Base-by-base conservation (phyloP, 2,888 invertebrate genomes). In the Ptycholaimellus sp. region DNA sequence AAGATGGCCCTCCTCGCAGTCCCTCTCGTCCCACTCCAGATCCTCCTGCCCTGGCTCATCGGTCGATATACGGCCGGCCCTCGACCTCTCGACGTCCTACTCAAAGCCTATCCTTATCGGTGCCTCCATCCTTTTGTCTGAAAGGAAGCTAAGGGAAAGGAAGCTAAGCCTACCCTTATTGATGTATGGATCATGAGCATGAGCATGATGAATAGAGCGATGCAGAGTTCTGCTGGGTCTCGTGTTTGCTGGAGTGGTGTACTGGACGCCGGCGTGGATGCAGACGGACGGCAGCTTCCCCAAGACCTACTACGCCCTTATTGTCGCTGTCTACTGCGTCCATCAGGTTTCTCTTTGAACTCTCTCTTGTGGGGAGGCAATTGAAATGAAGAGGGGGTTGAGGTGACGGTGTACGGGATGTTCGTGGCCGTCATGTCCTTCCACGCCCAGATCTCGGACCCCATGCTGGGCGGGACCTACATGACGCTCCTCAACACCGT, bases 401-500 rank as follows among this genome's bases (percentile, higher is more conserved):
- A 90, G 78, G 71, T 90, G 21, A 74, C 81, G 49, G 68, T 82
- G 0, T 87, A 87, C 62, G 74, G 80, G 53, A 90, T 93, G 83
- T 96, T 85, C 61, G 90, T 96, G 4, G 75, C 90, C 0, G 71
- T 76, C 40, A 93, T 96, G 87, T 81, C 87, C 9, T 96, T 96
- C 66, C 83, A 82, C 61, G 93, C 93, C 0, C 77, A 80, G 62
- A 73, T 96, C 35, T 87, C 87, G 42, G 96, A 99, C 59, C 85
- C 90, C 0, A 69, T 74, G 0, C 82, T 93, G 0, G 96, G 96
- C 2, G 54, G 96, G 3, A 96, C 96, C 0, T 96, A 99, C 59
- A 96, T 96, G 96, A 99, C 96, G 0, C 67, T 96, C 35, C 66
- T 96, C 14, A 99, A 96, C 59, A 96, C 96, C 0, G 68, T 93